Conservation (phyloP, 2,113 vertebrate genomes). For the Gasterosteus aculeatus region DNA sequence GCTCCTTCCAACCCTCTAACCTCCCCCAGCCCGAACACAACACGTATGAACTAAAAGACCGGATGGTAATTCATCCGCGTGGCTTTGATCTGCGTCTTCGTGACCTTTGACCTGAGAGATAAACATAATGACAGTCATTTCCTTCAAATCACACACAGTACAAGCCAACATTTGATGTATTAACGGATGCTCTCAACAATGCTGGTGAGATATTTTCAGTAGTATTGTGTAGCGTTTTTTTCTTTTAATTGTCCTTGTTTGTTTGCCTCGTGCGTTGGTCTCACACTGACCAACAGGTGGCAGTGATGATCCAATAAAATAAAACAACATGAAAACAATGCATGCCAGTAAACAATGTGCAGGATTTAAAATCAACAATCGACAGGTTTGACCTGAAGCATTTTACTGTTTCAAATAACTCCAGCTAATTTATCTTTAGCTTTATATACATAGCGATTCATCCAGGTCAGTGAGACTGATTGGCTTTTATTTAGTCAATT, state of each 20-base stretch:
- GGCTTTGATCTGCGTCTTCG: neutral
- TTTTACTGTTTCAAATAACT: neutral
- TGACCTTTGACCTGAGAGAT: conserved; percentile 9
- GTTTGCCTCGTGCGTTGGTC: neutral
- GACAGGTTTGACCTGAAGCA: neutral
- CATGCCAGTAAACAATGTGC: neutral
- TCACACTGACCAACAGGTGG: neutral
- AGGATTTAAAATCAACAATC: neutral
- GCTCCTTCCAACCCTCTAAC: conserved; percentile 47
- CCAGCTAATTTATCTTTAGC: neutral
- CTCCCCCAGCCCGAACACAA: conserved; percentile 8
- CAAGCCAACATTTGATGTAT: neutral
- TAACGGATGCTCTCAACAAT: neutral
- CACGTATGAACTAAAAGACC: neutral
- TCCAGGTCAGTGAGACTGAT: neutral
- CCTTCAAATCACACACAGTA: neutral
- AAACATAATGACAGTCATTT: conserved; percentile 19
- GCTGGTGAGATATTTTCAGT: neutral
- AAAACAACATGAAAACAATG: neutral
- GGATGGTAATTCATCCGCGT: neutral
- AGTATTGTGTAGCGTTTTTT: neutral
- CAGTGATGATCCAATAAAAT: neutral
- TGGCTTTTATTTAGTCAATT: too few relatives aligned
- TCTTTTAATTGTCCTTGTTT: neutral
- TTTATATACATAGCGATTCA: neutral